Base-by-base conservation (phyloP, 2,113 vertebrate genomes). In the Nothocercus nigrocapillus region DNA sequence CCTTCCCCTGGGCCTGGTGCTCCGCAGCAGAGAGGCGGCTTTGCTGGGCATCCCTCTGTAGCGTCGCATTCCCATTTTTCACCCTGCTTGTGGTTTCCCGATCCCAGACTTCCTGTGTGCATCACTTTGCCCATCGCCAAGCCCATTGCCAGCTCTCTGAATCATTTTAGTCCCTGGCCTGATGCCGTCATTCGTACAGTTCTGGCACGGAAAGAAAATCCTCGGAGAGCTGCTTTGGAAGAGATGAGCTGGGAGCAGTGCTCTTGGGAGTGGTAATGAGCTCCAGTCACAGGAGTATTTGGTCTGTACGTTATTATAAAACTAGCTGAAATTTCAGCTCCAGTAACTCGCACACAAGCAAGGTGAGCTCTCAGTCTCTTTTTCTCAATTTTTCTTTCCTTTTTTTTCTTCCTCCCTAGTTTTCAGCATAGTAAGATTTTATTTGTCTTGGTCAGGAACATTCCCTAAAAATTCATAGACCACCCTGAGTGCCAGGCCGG, bases 131-230 rank as follows among this genome's bases (percentile, higher is more conserved):
- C 13, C 10, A 16, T 47, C 34, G 13, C 9, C n/a, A 42, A 40
- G 20, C 7, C 27, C 25, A 24, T 2, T 1, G 0, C 28, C 30
- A 10, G 22, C n/a, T 78, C 7, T 14, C 72, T 54, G 30, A n/a
- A 61, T n/a, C 58, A 49, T 38, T 81, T 69, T 19, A 66, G 68
- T n/a, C 15, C 30, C 34, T 3, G 17, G 14, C 25, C 34, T 0
- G 0, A 51, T 69, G 13, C 15, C 75, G 74, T 27, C 34, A 34
- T 38, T 72, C 34, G 9, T 2, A 58, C n/a, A 83, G 78, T 79
- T 79, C 25, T 44, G 59, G 59, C 51, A 66, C n/a, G 49, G 49
- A 64, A 49, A n/a, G 42, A 67, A 89, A 13, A 1, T 1, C 1
- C 0, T 64, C 77, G 82, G 49, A 84, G 56, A 73, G 28, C 24